phyloP scores from a whole-genome alignment of 2,888 invertebrate genomes.

The Polymixis lichenea region DNA sequence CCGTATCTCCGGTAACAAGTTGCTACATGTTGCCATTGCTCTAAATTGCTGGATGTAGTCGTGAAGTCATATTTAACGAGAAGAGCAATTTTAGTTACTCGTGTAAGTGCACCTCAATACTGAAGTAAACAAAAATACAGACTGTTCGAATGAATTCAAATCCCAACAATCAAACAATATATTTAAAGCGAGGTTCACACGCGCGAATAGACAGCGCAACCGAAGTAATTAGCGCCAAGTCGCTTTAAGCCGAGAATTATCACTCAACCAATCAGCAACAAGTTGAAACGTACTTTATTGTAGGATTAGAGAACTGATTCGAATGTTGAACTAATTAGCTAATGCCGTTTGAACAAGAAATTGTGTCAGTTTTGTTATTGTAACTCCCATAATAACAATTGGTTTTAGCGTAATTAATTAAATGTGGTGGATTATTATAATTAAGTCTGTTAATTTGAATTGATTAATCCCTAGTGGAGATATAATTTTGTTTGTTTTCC shows the following conservation, averaged over 20 bases:
- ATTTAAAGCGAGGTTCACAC: slow-evolving; percentile 52
- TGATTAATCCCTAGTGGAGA: not conserved
- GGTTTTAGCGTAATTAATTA: slow-evolving; percentile 16
- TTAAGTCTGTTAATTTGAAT: slow-evolving; percentile 5
- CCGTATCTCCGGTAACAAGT: too few species aligned
- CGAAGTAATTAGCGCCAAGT: slow-evolving; percentile 58
- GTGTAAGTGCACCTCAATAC: not conserved
- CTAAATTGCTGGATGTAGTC: too few species aligned
- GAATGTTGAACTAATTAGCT: slow-evolving; percentile 42
- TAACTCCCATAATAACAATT: not conserved
- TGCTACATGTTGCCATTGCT: too few species aligned
- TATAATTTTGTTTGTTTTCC: not conserved
- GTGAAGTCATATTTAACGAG: too few species aligned
- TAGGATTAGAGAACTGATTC: slow-evolving; percentile 47
- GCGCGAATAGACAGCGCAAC: slow-evolving; percentile 30
- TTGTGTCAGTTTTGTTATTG: slow-evolving; percentile 8
- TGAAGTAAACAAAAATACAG: not conserved
- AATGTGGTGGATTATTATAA: not conserved
- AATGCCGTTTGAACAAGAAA: slow-evolving; percentile 25
- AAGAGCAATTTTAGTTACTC: too few species aligned
- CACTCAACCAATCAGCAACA: slow-evolving; percentile 54
- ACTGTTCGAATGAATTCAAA: slow-evolving; percentile 30
- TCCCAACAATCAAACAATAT: slow-evolving; percentile 20
- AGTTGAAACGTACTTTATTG: slow-evolving; percentile 51
- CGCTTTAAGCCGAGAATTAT: slow-evolving; percentile 60